Evolutionary conservation across 2,113 vertebrate genomes (phyloP).

Genomic region (Noturus placidus): DNA sequence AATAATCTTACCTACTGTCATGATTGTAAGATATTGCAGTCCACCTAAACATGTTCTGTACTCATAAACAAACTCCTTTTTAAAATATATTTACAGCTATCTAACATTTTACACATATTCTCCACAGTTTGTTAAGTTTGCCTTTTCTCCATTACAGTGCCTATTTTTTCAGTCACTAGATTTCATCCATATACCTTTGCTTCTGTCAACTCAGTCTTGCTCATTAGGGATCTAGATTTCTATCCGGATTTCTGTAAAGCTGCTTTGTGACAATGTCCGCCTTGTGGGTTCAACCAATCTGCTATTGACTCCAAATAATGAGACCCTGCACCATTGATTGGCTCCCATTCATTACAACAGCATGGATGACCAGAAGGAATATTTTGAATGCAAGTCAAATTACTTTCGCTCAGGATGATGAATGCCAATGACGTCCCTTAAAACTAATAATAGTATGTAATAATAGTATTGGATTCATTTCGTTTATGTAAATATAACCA

Average conservation of each 20-base stretch:
- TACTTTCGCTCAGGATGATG: not conserved
- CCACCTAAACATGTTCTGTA: not conserved
- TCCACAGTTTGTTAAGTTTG: not conserved
- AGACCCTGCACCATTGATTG: constrained; percentile 1
- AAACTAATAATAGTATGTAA: not conserved
- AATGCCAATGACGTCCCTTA: not conserved
- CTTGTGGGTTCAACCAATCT: not conserved
- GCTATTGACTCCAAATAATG: constrained; percentile 10
- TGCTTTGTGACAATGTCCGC: not conserved
- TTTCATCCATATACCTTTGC: not conserved
- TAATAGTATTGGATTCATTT: not conserved
- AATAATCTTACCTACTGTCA: not conserved
- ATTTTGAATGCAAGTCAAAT: constrained; percentile 3
- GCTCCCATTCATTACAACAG: not conserved
- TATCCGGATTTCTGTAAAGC: not conserved
- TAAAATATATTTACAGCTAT: not conserved
- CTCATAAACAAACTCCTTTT: not conserved
- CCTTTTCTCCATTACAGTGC: not conserved
- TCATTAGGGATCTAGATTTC: not conserved
- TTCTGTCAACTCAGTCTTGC: not conserved
- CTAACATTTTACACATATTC: not conserved
- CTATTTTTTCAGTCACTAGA: not conserved
- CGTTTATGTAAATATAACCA: not conserved
- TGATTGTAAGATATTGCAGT: not conserved
- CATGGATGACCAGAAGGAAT: not conserved